Base-by-base conservation (phyloP, 37 sponge, comb jelly and placozoan species). In the Diacarnus erythraeanus region DNA sequence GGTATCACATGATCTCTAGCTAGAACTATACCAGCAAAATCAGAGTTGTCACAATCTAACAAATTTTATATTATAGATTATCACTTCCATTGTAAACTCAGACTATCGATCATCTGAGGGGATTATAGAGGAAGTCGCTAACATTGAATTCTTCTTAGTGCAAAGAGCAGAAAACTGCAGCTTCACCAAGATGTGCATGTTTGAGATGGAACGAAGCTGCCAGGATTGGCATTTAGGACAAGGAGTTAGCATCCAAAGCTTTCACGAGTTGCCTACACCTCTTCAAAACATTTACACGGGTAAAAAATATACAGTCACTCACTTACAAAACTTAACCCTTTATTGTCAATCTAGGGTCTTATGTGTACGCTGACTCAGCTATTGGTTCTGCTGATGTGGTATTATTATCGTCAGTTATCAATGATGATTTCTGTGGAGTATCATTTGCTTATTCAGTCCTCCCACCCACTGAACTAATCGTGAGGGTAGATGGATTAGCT, bases 381-480 rank as follows among this genome's bases (percentile, higher is more conserved):
- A n/a, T n/a, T n/a, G 64, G 30, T 61, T 61, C 25, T 20, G 37
- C 69, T 38, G 38, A 33, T 36, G 38, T 64, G 35, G 12, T 10
- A 35, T 36, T 78, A 42, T 31, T 51, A n/a, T 60, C 74, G 0
- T 20, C 82, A 22, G 58, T 47, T 31, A 86, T 86, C n/a, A 54
- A 61, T 66, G 86, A 86, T 47, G 42, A 42, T 72, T 79, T 38
- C 66, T 86, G 86, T 64, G 75, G 39, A 10, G 27, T 81, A 6
- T 81, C 82, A 17, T 81, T 81, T 64, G 34, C 33, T n/a, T 81
- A 43, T 21, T 27, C 51, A 23, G 2, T n/a, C 27, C 23, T 26
- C 33, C 26, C 21, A 9, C 6, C 38, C 38, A 17, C 54, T 44
- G 64, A 81, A 38, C 31, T 81, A 64, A 2, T 8, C 0, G 64